Evolutionary conservation across 2,888 invertebrate species (phyloP), one percentile per base, ranked within the genome.

Genomic region (Timema cristinae): DNA sequence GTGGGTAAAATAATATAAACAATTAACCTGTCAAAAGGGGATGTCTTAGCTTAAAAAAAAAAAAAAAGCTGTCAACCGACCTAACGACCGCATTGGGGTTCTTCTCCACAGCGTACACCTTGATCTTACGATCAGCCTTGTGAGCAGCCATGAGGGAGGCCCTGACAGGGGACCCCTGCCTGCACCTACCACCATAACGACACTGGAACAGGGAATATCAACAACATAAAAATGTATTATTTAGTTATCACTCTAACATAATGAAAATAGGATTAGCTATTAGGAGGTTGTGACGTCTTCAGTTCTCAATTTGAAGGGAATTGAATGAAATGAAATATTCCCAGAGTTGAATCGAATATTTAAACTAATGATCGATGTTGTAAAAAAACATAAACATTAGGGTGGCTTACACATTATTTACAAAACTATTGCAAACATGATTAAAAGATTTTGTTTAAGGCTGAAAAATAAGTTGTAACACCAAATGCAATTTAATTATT

Each of bases 21-120:
- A 32, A 32, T 32, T 32, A 32, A 15, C 54, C 54, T 7, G 54
- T 54, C 54, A 54, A 15, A 54, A 54, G 6, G 9, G 0, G 54
- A 54, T n/a, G 15, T 15, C 6, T 54, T 54, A 54, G 13, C 13
- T 54, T 52, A 47, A 32, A 8, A 48, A 63, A 15, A 15, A 13
- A 63, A 13, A 47, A n/a, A 63, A 63, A 47, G 11, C 32, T 6
- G 13, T 59, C 6, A 69, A 79, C 81, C 80, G 77, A 84, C 76
- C 95, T 94, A 67, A 94, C 90, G 56, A 98, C 89, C 51, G 99
- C 98, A 83, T 94, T 96, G 0, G 96, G 94, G 85, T 99, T 99
- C 82, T 99, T 99, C 82, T 99, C 99, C 7, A 99, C 93, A 8
- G 97, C 98, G 82, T 95, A 95, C 10, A 98, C 86, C 81, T 91